Conservation (phyloP, 2,797 vertebrate genomes). For the Rhabdophis nuchalis region DNA sequence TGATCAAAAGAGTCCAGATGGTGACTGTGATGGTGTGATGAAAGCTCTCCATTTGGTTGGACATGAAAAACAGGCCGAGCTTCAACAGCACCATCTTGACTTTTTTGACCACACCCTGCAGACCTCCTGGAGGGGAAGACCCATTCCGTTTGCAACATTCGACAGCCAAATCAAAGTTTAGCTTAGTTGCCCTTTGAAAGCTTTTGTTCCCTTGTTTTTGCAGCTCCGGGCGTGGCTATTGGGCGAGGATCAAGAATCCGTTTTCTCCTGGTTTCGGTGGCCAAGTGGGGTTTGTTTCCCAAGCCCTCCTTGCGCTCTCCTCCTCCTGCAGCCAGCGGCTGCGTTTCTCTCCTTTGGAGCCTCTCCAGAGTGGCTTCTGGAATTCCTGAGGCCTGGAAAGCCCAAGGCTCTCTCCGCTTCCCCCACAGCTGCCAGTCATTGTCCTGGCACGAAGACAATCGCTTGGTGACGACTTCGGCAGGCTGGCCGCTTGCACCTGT, state of each 20-base stretch:
- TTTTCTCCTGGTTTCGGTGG: slow-evolving; percentile 43
- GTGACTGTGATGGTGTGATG: background rate
- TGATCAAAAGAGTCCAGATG: background rate
- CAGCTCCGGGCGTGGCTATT: slow-evolving; percentile 51
- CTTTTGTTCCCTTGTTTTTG: background rate
- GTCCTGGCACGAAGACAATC: slow-evolving; percentile 48
- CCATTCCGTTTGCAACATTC: background rate
- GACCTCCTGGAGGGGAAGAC: background rate
- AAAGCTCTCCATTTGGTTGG: background rate
- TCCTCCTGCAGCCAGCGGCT: background rate
- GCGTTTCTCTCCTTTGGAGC: slow-evolving; percentile 36
- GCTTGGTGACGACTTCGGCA: slow-evolving; percentile 45
- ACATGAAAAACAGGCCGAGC: background rate
- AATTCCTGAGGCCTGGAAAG: slow-evolving; percentile 33
- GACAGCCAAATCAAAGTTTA: background rate
- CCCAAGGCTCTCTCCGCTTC: slow-evolving; percentile 32
- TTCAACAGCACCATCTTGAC: background rate
- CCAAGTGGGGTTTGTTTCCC: slow-evolving; percentile 12
- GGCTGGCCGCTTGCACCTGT: slow-evolving; percentile 55
- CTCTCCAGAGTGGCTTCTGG: slow-evolving; percentile 33
- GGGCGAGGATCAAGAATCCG: slow-evolving; percentile 54
- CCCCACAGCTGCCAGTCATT: background rate
- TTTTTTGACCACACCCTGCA: background rate
- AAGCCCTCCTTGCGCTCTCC: background rate
- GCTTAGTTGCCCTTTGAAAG: background rate